A percentile compares a stretch with the other conserved stretches of the same genome.
phyloP scores from a whole-genome alignment of 2,113 vertebrate genomes.

The Mesoclemmys tuberculata region DNA sequence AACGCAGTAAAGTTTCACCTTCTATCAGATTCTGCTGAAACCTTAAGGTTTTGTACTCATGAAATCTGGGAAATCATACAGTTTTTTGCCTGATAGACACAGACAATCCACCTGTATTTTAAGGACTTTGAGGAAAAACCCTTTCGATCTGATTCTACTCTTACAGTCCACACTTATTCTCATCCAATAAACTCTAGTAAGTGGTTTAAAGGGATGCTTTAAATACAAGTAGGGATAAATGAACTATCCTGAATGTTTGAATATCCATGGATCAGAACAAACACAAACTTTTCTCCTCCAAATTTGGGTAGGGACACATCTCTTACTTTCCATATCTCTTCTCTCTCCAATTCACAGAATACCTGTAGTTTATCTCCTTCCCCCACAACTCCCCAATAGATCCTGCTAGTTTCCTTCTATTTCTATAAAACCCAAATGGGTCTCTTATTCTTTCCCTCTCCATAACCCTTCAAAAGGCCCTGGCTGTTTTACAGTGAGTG shows the following conservation, averaged over 20 bases:
- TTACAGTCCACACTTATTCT: background rate
- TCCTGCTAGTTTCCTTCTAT: background rate
- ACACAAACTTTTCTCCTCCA: background rate
- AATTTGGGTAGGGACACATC: too few relatives aligned
- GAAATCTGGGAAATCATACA: accelerated
- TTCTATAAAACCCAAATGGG: background rate
- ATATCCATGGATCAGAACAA: background rate
- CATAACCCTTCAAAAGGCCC: background rate
- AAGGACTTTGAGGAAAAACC: background rate
- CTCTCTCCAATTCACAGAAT: background rate
- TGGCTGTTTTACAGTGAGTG: background rate
- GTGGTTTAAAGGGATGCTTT: background rate
- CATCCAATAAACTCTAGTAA: background rate
- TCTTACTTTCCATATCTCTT: too few relatives aligned
- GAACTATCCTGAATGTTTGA: background rate
- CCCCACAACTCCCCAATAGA: background rate
- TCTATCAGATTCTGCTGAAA: background rate
- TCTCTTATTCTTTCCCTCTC: background rate
- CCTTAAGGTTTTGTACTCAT: background rate
- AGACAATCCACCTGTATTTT: background rate
- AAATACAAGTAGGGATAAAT: background rate
- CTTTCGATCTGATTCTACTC: background rate
- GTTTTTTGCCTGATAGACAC: accelerated
- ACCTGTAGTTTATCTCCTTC: background rate
- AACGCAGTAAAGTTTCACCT: background rate